Evolutionary conservation across 2,888 invertebrate species (phyloP).

Genomic region (Salticus scenicus): DNA sequence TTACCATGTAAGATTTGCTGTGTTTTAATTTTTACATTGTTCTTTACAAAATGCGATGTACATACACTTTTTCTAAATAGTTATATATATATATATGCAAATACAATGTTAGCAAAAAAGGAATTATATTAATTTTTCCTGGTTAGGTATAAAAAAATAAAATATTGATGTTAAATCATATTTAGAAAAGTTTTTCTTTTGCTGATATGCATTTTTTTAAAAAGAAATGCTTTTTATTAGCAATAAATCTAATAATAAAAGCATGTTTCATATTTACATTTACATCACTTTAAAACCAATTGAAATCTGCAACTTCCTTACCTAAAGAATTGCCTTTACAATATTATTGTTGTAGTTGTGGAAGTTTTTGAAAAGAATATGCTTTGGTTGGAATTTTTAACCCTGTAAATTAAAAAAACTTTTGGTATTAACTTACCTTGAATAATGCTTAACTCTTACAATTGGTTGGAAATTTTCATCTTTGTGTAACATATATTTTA

Average conservation of each 20-base stretch:
- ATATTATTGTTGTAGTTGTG: slow-evolving; percentile 44
- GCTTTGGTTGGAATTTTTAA: no score
- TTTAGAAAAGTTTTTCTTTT: slow-evolving; percentile 43
- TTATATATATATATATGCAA: slow-evolving; percentile 34
- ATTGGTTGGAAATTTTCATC: no score
- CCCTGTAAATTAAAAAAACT: no score
- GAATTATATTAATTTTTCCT: slow-evolving; percentile 42
- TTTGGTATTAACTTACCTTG: no score
- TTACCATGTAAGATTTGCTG: slow-evolving; percentile 55
- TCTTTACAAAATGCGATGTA: slow-evolving; percentile 61
- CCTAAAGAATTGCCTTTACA: slow-evolving; percentile 23
- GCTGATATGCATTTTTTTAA: slow-evolving; percentile 26
- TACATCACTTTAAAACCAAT: slow-evolving; percentile 21
- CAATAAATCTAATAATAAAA: slow-evolving; percentile 39
- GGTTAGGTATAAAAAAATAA: neutral
- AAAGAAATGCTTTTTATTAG: slow-evolving; percentile 41
- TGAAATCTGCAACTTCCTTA: slow-evolving; percentile 36
- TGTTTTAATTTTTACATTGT: slow-evolving; percentile 70
- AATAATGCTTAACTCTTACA: no score
- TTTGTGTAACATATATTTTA: no score
- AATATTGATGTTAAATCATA: slow-evolving; percentile 47
- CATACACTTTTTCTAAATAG: slow-evolving; percentile 63
- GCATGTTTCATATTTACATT: neutral
- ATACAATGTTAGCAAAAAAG: slow-evolving; percentile 32
- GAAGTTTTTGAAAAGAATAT: slow-evolving; percentile 4